phyloP scores from a whole-genome alignment of 2,113 vertebrate species.

The Scytalopus superciliaris region DNA sequence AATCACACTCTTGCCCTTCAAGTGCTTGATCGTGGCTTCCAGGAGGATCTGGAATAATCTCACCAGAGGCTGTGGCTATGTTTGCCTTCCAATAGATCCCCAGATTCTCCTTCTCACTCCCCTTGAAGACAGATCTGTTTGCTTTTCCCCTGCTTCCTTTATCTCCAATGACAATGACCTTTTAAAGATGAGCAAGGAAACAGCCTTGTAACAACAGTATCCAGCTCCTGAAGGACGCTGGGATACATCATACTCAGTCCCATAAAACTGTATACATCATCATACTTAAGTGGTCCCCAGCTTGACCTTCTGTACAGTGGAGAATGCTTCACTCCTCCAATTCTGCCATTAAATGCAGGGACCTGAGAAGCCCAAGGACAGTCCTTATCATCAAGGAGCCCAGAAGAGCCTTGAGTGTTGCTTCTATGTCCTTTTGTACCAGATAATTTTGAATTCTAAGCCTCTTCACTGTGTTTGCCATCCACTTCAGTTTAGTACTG shows the following conservation, averaged over 20 bases:
- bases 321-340: neutral
- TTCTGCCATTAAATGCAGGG: neutral
- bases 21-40: neutral
- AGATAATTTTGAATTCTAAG: neutral
- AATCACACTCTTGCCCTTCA: rapidly evolving
- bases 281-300: neutral
- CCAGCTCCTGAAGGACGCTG: neutral
- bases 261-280: neutral
- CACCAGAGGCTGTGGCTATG: neutral
- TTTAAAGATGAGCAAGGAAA: neutral
- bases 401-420: neutral
- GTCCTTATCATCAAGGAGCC: neutral
- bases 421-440: neutral
- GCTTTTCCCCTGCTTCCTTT: neutral
- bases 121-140: neutral
- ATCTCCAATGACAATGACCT: neutral
- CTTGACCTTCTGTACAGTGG: neutral
- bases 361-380: neutral
- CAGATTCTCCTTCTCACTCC: neutral
- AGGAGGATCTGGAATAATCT: neutral
- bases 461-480: neutral
- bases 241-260: neutral
- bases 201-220: rapidly evolving
- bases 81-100: neutral
- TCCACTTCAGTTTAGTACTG: neutral